Conservation (phyloP, 2,113 vertebrate species). For the Carassius auratus region DNA sequence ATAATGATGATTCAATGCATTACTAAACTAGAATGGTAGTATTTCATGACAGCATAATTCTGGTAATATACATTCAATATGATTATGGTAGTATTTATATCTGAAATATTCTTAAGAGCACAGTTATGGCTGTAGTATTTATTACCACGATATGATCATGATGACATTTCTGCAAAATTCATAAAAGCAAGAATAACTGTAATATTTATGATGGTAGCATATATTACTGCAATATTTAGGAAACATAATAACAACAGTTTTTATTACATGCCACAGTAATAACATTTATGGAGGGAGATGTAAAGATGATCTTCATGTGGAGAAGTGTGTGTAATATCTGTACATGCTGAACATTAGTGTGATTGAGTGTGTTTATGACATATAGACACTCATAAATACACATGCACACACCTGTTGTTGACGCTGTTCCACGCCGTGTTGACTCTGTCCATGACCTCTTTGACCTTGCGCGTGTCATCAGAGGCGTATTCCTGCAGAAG, state of each 20-base stretch:
- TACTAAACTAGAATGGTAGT: too few relatives aligned
- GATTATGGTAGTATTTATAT: not conserved
- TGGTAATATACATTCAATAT: not conserved
- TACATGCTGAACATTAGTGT: too few relatives aligned
- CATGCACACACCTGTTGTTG: slow-evolving; percentile 81
- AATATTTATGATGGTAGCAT: not conserved
- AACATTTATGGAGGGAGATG: too few relatives aligned
- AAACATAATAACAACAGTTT: not conserved
- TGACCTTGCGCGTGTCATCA: slow-evolving; percentile 91
- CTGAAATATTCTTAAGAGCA: not conserved
- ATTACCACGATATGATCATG: not conserved
- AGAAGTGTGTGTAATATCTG: not conserved
- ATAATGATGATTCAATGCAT: too few relatives aligned
- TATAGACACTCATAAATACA: not conserved
- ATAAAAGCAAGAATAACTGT: not conserved
- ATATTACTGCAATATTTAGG: not conserved
- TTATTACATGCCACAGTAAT: not conserved
- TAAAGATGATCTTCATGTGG: not conserved
- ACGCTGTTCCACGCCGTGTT: slow-evolving; percentile 85
- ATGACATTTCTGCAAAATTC: not conserved
- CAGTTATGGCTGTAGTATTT: not conserved
- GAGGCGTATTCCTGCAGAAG: slow-evolving; percentile 85
- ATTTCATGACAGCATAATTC: too few relatives aligned
- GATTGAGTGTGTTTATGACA: too few relatives aligned
- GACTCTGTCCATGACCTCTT: slow-evolving; percentile 86